Base-by-base conservation (phyloP, 2,888 invertebrate genomes). In the Miltochrista miniata region DNA sequence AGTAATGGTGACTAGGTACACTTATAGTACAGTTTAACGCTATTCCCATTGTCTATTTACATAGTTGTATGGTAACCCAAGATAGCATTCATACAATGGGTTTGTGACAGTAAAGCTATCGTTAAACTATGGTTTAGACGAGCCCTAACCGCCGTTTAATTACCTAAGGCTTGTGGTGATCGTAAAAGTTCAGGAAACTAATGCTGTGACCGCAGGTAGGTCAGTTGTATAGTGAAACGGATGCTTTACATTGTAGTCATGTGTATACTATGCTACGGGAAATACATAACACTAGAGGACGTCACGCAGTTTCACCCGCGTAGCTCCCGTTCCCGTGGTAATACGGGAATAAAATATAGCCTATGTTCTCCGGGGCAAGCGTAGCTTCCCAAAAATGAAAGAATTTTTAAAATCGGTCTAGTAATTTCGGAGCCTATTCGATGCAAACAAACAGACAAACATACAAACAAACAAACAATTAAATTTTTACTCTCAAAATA, bases 151-250 rank as follows among this genome's bases (percentile, higher is more conserved):
- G 59, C 81, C 72, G 79, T 83, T 88, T 88, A 88, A 88, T 88
- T 88, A 81, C 81, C 83, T 64, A 70, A 74, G 78, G 73, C 68
- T 77, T 83, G 85, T 56, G 74, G 74, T 58, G 72, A 54, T 76
- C 77, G 74, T 79, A 80, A 82, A 80, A 72, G 74, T 76, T 72
- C 79, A 84, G 85, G 88, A 85, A 85, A 87, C 88, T 89, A 81
- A 87, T 81, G 79, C 73, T 70, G 61, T 72, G 82, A 90, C 90
- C 90, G 75, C 90, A 89, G 84, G 72, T 83, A 73, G 85, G 85
- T 84, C 83, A 85, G 60, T 64, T 68, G 63, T 62, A 70, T 63
- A 61, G 55, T 64, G 71, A 67, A 64, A 63, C 66, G 59, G 64
- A 68, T 59, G 61, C 52, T 34, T 57, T 59, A 70, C 64, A 62